A percentile compares a stretch with the other conserved stretches of the same genome.
Conservation (phyloP, 2,113 vertebrate species). For the Acrocephalus arundinaceus region DNA sequence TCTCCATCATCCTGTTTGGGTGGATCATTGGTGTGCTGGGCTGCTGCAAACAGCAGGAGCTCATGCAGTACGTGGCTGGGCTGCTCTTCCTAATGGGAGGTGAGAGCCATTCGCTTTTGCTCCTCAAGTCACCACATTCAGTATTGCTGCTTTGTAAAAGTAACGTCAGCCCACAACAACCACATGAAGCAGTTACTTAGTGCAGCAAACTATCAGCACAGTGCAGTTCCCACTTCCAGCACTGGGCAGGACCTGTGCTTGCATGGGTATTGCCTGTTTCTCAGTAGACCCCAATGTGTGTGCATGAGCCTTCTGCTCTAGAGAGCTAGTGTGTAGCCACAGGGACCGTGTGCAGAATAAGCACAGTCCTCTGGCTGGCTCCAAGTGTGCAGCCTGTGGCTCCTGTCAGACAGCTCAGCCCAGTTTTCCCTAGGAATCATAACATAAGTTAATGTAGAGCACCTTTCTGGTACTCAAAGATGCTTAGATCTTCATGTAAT, state of each 20-base stretch:
- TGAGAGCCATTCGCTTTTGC: slow-evolving; percentile 58
- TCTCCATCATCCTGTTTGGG: slow-evolving; percentile 92
- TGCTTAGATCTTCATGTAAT: neutral
- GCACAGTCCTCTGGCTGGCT: neutral
- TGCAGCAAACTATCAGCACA: neutral
- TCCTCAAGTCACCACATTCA: neutral
- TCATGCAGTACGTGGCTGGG: slow-evolving; percentile 94
- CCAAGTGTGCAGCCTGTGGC: neutral
- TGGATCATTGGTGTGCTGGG: slow-evolving; percentile 91
- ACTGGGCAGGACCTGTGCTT: neutral
- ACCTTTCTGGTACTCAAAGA: neutral
- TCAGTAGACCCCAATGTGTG: neutral
- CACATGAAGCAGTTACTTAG: neutral
- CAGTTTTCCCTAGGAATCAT: neutral
- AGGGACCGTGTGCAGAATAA: neutral
- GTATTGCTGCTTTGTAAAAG: neutral
- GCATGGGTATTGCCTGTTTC: neutral
- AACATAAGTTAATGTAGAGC: neutral
- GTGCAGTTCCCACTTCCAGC: neutral
- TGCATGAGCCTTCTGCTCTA: neutral
- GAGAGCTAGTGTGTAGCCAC: neutral
- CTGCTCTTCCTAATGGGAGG: slow-evolving; percentile 96
- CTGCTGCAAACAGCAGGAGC: slow-evolving; percentile 91
- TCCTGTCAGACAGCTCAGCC: neutral
- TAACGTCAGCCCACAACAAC: neutral